Conservation (phyloP, 1,140 invertebrate species). For the Venustaconcha ellipsiformis region DNA sequence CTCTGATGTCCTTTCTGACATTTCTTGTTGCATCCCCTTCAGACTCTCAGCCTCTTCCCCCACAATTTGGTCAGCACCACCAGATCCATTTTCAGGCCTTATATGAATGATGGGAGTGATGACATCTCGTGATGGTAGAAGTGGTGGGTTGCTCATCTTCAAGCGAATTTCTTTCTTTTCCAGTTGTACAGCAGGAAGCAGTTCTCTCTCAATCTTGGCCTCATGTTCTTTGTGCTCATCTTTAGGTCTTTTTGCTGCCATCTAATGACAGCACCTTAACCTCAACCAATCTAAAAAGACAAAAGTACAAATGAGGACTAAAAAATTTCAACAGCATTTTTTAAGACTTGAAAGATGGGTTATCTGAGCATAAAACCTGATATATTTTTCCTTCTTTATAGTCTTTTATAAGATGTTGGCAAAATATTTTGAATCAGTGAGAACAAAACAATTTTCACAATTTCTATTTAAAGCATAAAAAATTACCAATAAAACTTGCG, state of each 20-base stretch:
- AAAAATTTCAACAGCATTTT: too few species aligned
- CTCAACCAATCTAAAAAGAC: constrained; percentile 27
- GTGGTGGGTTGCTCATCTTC: constrained; percentile 45
- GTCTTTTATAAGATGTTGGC: too few species aligned
- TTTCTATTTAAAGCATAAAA: too few species aligned
- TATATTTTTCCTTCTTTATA: too few species aligned
- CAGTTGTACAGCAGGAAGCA: constrained; percentile 50
- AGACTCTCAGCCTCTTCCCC: constrained; percentile 29
- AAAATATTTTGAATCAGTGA: too few species aligned
- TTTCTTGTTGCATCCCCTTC: constrained; percentile 23
- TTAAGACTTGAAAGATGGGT: too few species aligned
- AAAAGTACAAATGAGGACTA: background rate
- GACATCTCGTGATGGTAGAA: constrained; percentile 14
- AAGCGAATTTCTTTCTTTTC: constrained; percentile 46
- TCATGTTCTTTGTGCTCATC: constrained; percentile 44
- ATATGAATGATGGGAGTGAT: constrained; percentile 36
- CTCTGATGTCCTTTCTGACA: constrained; percentile 11
- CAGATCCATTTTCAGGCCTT: constrained; percentile 19
- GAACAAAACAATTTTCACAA: too few species aligned
- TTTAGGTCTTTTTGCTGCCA: constrained; percentile 45
- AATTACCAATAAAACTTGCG: too few species aligned
- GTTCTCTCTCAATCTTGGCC: constrained; percentile 43
- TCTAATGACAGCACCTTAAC: constrained; percentile 38
- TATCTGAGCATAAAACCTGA: too few species aligned
- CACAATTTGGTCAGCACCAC: constrained; percentile 45